Conservation (phyloP, 2,888 invertebrate species). For the Chloroclystis v-ata region DNA sequence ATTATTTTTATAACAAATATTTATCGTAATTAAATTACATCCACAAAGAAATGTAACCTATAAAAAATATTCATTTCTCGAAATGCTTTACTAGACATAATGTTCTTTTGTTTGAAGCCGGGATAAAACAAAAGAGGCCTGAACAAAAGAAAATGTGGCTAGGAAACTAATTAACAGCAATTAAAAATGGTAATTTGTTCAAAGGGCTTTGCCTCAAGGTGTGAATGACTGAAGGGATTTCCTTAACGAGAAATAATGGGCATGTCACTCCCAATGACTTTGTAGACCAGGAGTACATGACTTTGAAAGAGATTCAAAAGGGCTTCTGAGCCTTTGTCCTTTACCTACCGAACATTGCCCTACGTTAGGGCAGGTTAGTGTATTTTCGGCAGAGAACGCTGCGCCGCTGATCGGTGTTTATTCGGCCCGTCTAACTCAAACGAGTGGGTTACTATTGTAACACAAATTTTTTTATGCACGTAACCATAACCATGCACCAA, state of each 20-base stretch:
- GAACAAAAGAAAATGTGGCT: constrained; percentile 4
- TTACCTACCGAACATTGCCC: constrained; percentile 25
- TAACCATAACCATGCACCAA: too few species aligned
- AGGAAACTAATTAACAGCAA: constrained; percentile 46
- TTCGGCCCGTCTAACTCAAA: background rate
- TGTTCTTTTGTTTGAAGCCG: constrained; percentile 5
- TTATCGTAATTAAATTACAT: constrained; percentile 23
- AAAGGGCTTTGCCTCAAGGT: constrained; percentile 44
- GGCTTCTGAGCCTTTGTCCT: constrained; percentile 30
- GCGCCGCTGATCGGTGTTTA: background rate
- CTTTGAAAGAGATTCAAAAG: constrained; percentile 38
- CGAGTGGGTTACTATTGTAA: background rate
- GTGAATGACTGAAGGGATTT: constrained; percentile 67
- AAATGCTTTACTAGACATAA: background rate
- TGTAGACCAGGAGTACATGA: constrained; percentile 66
- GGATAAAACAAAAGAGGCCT: constrained; percentile 19
- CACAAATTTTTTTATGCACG: too few species aligned
- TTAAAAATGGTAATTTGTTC: constrained; percentile 48
- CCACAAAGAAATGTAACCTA: too few species aligned
- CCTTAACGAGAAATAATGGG: constrained; percentile 73
- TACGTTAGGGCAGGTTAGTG: constrained; percentile 26
- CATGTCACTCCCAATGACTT: constrained; percentile 80
- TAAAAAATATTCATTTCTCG: too few species aligned
- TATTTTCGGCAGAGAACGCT: background rate
- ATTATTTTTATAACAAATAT: constrained; percentile 45